Percentiles rank a stretch among this genome's conserved stretches.
Conservation (phyloP, 2,113 vertebrate species). For the Dromiciops gliroides region DNA sequence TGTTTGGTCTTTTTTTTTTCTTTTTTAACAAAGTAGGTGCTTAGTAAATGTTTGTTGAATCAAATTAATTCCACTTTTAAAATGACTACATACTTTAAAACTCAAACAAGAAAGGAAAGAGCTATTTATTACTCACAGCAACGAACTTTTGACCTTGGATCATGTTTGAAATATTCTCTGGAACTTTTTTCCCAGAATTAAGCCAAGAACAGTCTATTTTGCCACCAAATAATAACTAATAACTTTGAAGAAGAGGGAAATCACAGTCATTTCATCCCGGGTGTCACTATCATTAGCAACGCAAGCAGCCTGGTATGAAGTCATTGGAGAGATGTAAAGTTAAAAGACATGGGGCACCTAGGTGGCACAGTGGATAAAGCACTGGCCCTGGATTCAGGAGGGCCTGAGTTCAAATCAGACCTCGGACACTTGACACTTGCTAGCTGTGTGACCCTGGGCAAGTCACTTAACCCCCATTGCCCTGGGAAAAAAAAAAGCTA, state of each 20-base stretch:
- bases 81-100: not conserved
- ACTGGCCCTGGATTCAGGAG: no score
- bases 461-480: no score
- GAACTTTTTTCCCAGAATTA: not conserved
- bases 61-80: not conserved
- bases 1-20: no score
- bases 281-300: not conserved
- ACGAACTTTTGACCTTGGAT: slow-evolving; percentile 1
- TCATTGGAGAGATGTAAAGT: not conserved
- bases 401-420: no score
- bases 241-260: not conserved
- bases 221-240: not conserved
- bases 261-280: not conserved
- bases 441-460: no score
- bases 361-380: no score
- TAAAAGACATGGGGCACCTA: no score
- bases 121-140: not conserved
- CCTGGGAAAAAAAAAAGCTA: no score
- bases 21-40: not conserved
- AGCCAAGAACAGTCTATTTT: not conserved
- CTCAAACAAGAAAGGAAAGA: not conserved
- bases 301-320: not conserved
- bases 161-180: not conserved
- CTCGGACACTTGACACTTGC: no score
- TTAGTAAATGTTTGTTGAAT: not conserved